A percentile compares a stretch with the other conserved stretches of the same genome.
Evolutionary conservation across 2,113 vertebrate genomes (phyloP).

Genomic region (Odontophorus gujanensis): DNA sequence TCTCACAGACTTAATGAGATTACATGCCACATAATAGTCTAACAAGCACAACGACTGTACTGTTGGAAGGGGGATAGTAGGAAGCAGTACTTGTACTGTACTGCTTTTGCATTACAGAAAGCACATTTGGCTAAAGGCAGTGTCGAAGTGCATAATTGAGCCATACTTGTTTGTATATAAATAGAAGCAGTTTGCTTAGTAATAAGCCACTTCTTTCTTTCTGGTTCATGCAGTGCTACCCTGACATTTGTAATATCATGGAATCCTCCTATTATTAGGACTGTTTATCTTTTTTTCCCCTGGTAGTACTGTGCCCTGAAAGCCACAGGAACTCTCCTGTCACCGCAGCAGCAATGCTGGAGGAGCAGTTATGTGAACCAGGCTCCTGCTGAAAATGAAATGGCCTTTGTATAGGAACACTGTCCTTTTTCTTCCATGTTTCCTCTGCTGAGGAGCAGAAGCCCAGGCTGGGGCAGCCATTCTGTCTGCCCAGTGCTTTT

Average conservation of each 20-base stretch:
- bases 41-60: not conserved
- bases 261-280: conserved; percentile 15
- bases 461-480: not conserved
- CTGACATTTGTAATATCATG: conserved; percentile 4
- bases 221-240: not conserved
- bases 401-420: not conserved
- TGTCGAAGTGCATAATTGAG: conserved; percentile 6
- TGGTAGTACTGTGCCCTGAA: not conserved
- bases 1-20: not conserved
- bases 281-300: not conserved
- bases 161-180: conserved; percentile 42
- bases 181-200: conserved; percentile 52
- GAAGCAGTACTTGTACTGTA: not conserved
- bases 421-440: not conserved
- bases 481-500: not conserved
- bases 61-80: not conserved
- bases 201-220: conserved; percentile 20
- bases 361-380: not conserved
- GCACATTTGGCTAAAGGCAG: not conserved
- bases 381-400: not conserved
- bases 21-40: not conserved
- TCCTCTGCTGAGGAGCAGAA: not conserved
- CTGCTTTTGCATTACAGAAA: conserved; percentile 9
- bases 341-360: not conserved
- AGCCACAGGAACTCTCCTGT: not conserved